Conservation (phyloP, 2,888 invertebrate genomes). For the Polydrusus tereticollis region DNA sequence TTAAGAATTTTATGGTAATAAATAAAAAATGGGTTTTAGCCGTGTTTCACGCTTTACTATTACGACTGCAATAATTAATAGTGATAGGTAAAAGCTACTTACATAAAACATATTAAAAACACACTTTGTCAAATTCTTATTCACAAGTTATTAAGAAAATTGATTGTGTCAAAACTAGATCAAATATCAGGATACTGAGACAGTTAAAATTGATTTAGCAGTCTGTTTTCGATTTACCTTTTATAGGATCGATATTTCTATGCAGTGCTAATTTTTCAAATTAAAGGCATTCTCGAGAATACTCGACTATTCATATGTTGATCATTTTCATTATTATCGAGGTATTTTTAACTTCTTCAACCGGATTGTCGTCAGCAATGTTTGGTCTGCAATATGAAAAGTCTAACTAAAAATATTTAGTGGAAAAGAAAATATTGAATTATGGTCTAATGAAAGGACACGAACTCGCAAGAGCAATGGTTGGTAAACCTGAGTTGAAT, state of each 20-base stretch:
- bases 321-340: neutral
- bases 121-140: neutral
- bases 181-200: neutral
- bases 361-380: neutral
- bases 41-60: neutral
- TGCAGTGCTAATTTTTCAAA: conserved; percentile 10
- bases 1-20: too few species aligned
- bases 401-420: too few species aligned
- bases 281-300: neutral
- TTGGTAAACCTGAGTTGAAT: too few species aligned
- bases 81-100: neutral
- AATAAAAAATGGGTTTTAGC: too few species aligned
- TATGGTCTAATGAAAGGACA: too few species aligned
- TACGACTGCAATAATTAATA: neutral
- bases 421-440: neutral
- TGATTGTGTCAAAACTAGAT: neutral
- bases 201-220: too few species aligned
- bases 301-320: neutral
- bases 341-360: neutral
- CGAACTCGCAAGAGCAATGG: too few species aligned
- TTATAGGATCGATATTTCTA: neutral
- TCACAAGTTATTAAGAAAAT: neutral
- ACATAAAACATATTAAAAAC: neutral
- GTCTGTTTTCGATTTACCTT: neutral
- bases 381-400: neutral